Evolutionary conservation across 2,113 vertebrate species (phyloP).

Genomic region (Pachyramphus minor): DNA sequence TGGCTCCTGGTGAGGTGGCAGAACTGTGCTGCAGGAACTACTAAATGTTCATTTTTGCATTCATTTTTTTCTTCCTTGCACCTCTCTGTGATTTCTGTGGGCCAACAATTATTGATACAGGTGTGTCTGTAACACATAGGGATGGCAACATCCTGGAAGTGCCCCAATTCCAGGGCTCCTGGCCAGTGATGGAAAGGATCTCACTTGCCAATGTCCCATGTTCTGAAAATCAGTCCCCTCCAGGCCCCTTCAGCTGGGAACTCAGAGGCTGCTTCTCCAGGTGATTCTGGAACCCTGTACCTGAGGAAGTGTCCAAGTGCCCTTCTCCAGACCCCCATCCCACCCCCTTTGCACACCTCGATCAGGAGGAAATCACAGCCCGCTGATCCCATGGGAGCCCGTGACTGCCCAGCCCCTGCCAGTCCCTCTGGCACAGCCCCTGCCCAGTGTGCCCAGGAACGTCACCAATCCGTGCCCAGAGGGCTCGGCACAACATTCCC

Average conservation of each 20-base stretch:
- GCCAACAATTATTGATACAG: neutral
- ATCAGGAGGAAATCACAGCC: neutral
- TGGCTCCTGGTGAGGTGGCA: neutral
- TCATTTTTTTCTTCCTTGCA: neutral
- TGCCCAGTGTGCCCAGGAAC: neutral
- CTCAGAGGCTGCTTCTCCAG: neutral
- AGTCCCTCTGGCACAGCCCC: neutral
- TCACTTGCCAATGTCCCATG: neutral
- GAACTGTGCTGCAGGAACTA: neutral
- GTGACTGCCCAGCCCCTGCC: neutral
- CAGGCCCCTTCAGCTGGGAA: neutral
- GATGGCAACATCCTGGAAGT: neutral
- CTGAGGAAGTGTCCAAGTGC: rapidly evolving
- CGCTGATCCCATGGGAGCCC: rapidly evolving
- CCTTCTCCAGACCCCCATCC: neutral
- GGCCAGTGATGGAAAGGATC: neutral
- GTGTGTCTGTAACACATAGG: neutral
- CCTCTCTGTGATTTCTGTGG: neutral
- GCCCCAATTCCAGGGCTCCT: neutral
- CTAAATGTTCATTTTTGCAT: neutral
- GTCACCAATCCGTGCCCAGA: neutral
- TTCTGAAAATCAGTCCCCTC: neutral
- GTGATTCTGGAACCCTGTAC: neutral
- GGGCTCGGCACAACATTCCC: neutral
- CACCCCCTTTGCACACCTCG: neutral